Percentiles rank a stretch among this genome's conserved stretches.
Evolutionary conservation across 2,113 vertebrate species (phyloP).

Genomic region (Catharus fuscescens): DNA sequence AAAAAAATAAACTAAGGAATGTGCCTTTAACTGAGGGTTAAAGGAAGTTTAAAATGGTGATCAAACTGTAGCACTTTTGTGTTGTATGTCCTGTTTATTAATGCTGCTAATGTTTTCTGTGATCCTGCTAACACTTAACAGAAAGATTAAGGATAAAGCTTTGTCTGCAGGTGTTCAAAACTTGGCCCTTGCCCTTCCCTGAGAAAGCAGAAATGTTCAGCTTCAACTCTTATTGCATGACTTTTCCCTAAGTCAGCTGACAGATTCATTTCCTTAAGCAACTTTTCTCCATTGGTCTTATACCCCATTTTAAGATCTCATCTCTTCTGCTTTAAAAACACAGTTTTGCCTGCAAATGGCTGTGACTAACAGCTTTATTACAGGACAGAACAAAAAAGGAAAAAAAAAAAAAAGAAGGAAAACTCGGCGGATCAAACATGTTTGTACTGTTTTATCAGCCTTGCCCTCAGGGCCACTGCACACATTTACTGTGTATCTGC

Average conservation of each 20-base stretch:
- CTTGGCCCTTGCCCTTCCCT: background rate
- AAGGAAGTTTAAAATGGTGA: background rate
- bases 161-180: background rate
- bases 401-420: background rate
- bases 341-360: background rate
- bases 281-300: background rate
- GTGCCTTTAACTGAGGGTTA: background rate
- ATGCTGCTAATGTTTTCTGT: background rate
- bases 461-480: background rate
- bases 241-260: background rate
- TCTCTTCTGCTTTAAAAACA: background rate
- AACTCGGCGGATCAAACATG: background rate
- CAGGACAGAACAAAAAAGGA: background rate
- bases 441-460: background rate
- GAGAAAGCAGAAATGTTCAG: background rate
- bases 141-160: background rate
- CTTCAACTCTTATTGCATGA: background rate
- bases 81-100: background rate
- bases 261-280: background rate
- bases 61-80: background rate
- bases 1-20: background rate
- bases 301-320: background rate
- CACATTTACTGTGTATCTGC: background rate
- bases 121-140: background rate
- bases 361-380: slow-evolving; percentile 11